Evolutionary conservation across 92 coral and sea anemone genomes (phyloP), one percentile per base, ranked within the genome.

Genomic region (Anthopleura xanthogrammica): DNA sequence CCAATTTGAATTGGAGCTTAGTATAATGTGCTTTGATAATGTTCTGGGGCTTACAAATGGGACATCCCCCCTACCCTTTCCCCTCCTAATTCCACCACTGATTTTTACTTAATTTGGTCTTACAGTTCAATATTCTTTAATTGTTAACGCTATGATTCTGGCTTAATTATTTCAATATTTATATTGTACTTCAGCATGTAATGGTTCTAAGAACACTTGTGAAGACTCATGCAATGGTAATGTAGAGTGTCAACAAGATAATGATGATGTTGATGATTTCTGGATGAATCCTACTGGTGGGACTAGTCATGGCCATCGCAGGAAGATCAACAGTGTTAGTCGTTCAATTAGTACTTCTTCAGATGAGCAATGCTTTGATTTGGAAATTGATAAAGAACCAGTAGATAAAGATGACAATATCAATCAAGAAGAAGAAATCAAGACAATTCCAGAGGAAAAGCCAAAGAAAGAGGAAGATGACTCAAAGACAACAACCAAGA

Each of bases 341-440:
- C 82, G 87, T 14, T 75, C 87, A 17, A 77, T 84, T 20, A 84
- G 87, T 24, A 50, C 73, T 20, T 84, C 88, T 2, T 85, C 88
- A 41, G 88, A 85, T 71, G 88, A 85, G 39, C 57, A 48, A 20
- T 85, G 83, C 20, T 85, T 85, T 77, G 83, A 78, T 41, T 13
- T 85, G 50, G 88, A 85, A 42, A 16, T 85, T 8, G 88, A 85
- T n/a, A 77, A 85, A 29, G 81, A 84, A 40, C 60, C 36, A 14
- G 24, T 7, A 16, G 83, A 85, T 20, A 13, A 20, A 13, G 43
- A 75, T 29, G 42, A n/a, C 22, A 23, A 64, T 5, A 40, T 23
- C 20, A 16, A 9, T 80, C 41, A 66, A 24, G 17, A 73, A 16
- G 7, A 80, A 41, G 23, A 12, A 66, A n/a, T 41, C 12, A 46